These are phyloP conservation scores for Tipula unca DNA, from an alignment of 2,888 invertebrate species.

Conservation along the genomic window DNA sequence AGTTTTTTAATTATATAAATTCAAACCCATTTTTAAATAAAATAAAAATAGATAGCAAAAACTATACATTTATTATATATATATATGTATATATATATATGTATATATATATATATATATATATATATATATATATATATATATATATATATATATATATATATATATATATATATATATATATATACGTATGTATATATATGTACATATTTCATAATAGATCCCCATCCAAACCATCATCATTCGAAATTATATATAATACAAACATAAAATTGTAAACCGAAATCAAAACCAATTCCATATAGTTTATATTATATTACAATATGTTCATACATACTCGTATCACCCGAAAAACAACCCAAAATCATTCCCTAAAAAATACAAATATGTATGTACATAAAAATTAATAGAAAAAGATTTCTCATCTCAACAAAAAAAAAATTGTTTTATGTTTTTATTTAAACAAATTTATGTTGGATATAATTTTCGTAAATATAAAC, in stretches of 20 bases:
- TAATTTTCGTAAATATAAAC: neutral
- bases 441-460: neutral
- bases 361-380: neutral
- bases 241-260: neutral
- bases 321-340: neutral
- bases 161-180: no score
- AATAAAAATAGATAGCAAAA: neutral
- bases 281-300: neutral
- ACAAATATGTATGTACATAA: neutral
- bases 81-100: no score
- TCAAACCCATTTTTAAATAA: neutral
- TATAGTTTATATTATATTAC: neutral
- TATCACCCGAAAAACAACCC: neutral
- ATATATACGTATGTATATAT: no score
- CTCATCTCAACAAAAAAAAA: neutral
- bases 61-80: neutral
- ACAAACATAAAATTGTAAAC: neutral
- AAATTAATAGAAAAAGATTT: neutral
- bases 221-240: neutral
- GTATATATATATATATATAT: no score
- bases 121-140: no score
- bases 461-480: neutral
- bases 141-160: no score
- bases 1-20: neutral
- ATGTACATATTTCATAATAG: constrained; percentile 1